Evolutionary conservation across 1,140 invertebrate genomes (phyloP).

Genomic region (Pristionchus pacificus): DNA sequence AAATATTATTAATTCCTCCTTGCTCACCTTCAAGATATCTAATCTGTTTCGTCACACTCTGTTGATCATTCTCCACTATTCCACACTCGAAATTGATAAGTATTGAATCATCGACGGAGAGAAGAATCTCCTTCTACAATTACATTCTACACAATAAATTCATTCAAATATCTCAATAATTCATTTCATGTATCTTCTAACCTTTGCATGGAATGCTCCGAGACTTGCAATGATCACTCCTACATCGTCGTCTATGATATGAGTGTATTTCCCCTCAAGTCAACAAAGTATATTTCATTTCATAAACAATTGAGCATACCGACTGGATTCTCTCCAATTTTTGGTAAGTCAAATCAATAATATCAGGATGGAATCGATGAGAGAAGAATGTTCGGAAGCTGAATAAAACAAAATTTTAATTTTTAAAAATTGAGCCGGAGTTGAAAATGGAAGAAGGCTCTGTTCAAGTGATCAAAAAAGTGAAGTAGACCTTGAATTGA

Average conservation of each 20-base stretch:
- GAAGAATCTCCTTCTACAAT: slow-evolving; percentile 27
- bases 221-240: slow-evolving; percentile 13
- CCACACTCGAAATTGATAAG: slow-evolving; percentile 11
- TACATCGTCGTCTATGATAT: slow-evolving; percentile 27
- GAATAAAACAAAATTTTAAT: slow-evolving; percentile 19
- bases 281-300: too few species aligned
- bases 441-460: background rate
- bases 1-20: too few species aligned
- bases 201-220: slow-evolving; percentile 3
- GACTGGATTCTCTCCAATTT: too few species aligned
- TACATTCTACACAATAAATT: too few species aligned
- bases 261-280: too few species aligned
- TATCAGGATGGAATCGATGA: slow-evolving; percentile 38
- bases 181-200: background rate
- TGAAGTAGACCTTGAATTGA: background rate
- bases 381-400: slow-evolving; percentile 49
- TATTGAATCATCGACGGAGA: slow-evolving; percentile 27
- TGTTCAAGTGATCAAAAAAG: background rate
- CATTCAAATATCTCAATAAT: slow-evolving; percentile 17
- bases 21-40: slow-evolving; percentile 38
- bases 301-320: too few species aligned
- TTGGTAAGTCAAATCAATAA: slow-evolving; percentile 28
- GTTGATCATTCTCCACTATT: slow-evolving; percentile 12
- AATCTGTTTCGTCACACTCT: slow-evolving; percentile 37
- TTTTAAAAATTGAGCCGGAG: background rate